Evolutionary conservation across 2,113 vertebrate genomes (phyloP), one percentile per base, ranked within the genome.

Genomic region (Vulpes vulpes): DNA sequence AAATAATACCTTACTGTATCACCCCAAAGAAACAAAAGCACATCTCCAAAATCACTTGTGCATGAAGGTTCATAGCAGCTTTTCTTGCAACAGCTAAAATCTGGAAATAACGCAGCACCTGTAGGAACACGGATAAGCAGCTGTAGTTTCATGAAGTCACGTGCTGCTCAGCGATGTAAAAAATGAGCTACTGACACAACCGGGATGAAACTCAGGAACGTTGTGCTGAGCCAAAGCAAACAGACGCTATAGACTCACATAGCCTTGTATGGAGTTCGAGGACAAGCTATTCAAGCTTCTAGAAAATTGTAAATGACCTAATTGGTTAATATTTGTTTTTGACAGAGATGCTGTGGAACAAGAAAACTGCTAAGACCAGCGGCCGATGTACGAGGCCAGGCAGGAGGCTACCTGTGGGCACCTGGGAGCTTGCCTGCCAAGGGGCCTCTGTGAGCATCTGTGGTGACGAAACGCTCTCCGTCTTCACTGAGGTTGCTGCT

Each of bases 31-130:
- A 80, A 86, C 81, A 60, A 62, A 86, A 60, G n/a, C 11, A 32
- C 79, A 35, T 43, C 19, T 69, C 64, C 55, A 62, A 80, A 80
- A 80, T 71, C 23, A 86, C 64, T 38, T 85, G 25, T 80, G 64
- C 64, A 80, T 62, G 82, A 80, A 67, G 17, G 53, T 86, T 80
- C 62, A 80, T 20, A 80, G 51, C 11, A 67, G 32, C 38, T 95
- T 95, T 86, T 80, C 7, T 53, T 53, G 80, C 32, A 95, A 84
- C 38, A 80, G 19, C 25, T 80, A 92, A 80, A 71, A 62, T 76
- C 32, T 43, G 23, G 15, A 95, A 91, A 80, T 8, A 91, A 76
- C 35, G 85, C 43, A 38, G 53, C 23, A 80, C 32, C 19, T 69
- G 32, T 60, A 80, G 30, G 17, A 71, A 23, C 69, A 86, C 20